These are phyloP conservation scores for Pristionchus japonicus DNA, from an alignment of 2,888 invertebrate genomes.

Conservation along the genomic window DNA sequence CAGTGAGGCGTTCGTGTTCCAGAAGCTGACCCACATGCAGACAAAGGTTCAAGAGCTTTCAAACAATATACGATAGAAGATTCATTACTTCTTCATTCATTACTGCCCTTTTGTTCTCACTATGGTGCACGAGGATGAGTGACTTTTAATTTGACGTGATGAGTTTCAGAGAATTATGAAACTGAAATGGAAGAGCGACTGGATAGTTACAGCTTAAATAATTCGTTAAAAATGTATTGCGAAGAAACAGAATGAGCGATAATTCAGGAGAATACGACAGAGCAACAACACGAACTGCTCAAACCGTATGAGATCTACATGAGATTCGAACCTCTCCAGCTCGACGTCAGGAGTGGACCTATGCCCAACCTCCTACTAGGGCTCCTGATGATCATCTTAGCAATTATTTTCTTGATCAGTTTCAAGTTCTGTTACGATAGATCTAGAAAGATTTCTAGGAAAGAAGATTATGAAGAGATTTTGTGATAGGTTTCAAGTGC, in stretches of 20 bases:
- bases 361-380: background rate
- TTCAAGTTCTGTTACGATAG: background rate
- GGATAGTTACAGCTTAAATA: no score
- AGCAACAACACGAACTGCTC: background rate
- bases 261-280: background rate
- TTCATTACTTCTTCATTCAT: no score
- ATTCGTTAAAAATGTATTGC: no score
- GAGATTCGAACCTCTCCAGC: background rate
- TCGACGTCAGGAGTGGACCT: background rate
- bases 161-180: no score
- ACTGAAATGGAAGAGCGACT: no score
- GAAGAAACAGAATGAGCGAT: background rate
- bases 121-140: no score
- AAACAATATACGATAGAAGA: no score
- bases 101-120: no score
- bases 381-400: background rate
- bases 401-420: background rate
- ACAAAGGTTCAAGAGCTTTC: no score
- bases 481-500: no score
- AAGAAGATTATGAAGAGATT: background rate
- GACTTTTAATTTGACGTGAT: no score
- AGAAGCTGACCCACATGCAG: slow-evolving; percentile 58
- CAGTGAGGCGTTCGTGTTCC: slow-evolving; percentile 53
- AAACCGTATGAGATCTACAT: background rate
- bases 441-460: background rate